Base-by-base conservation (phyloP, 1,140 invertebrate species). In the Microplitis demolitor region DNA sequence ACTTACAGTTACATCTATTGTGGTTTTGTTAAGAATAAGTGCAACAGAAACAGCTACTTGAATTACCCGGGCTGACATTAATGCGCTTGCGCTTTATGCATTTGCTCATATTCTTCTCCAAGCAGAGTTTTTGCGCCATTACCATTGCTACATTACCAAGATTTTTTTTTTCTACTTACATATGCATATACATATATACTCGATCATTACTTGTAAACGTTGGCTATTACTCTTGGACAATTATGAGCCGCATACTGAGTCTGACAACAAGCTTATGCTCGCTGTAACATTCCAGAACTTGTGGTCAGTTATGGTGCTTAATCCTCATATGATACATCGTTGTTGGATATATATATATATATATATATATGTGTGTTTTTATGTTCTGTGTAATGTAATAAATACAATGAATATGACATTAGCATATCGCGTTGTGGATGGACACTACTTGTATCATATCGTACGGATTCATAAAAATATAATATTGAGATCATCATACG, bases 261-360 rank as follows among this genome's bases (percentile, higher is more conserved):
- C 16, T 34, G 66, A 67, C 66, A 67, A 67, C 33, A 31, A 24
- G 13, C 50, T 67, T 67, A 67, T 67, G 39, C 50, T n/a, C n/a
- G 66, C 13, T 67, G 11, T 14, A 71, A 64, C 51, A 71, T 71
- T 63, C 58, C 69, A 71, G 58, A 51, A 71, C 50, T 24, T 35
- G 31, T 72, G 70, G 66, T 51, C 70, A 72, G 70, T 72, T 72
- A 64, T 72, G 63, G 70, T 54, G 60, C 51, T 72, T 66, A 66
- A 72, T 72, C 53, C 63, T 31, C 14, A 45, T 13, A 60, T 72
- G 70, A 72, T 72, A 35, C 34, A 72, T 72, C 16, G 70, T 33
- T 24, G 69, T 63, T 66, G 31, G 66, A 67, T 13, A 50, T 58
- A 24, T 2, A 24, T 24, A 24, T 24, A 24, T 24, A 24, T 24